Evolutionary conservation across 2,797 vertebrate genomes (phyloP).

Genomic region (Falco columbarius): DNA sequence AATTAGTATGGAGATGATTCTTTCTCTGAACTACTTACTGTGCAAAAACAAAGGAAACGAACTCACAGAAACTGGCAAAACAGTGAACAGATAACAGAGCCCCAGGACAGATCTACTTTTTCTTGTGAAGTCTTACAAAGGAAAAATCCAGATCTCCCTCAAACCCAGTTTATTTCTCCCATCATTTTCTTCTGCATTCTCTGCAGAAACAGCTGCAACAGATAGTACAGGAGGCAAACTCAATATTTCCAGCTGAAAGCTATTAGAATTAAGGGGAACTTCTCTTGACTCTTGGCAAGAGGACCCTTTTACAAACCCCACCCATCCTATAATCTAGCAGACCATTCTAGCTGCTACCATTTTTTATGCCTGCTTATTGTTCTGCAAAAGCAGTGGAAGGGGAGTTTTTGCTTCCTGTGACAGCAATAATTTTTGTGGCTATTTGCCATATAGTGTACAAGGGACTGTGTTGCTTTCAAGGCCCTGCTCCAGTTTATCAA

Average conservation of each 20-base stretch:
- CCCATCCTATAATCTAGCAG: not conserved
- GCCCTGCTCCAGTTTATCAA: not conserved
- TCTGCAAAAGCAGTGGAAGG: slow-evolving; percentile 33
- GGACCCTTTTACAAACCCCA: not conserved
- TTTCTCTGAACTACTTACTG: not conserved
- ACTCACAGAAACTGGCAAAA: not conserved
- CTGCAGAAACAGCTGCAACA: not conserved
- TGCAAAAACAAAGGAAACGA: not conserved
- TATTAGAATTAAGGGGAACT: not conserved
- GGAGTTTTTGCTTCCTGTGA: slow-evolving; percentile 36
- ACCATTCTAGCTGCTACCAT: not conserved
- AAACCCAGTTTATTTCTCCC: not conserved
- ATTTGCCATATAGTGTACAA: not conserved
- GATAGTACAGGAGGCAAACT: not conserved
- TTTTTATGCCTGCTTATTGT: slow-evolving; percentile 32
- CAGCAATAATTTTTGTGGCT: slow-evolving; percentile 15
- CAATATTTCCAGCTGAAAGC: not conserved
- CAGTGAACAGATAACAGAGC: not conserved
- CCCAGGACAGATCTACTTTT: not conserved
- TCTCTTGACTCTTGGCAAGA: slow-evolving; percentile 2
- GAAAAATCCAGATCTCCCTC: not conserved
- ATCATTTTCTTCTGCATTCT: not conserved
- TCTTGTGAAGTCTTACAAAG: not conserved
- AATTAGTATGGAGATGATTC: not conserved
- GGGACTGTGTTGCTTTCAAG: not conserved